Evolutionary conservation across 2,888 invertebrate species (phyloP).

Genomic region (Thereva unica): DNA sequence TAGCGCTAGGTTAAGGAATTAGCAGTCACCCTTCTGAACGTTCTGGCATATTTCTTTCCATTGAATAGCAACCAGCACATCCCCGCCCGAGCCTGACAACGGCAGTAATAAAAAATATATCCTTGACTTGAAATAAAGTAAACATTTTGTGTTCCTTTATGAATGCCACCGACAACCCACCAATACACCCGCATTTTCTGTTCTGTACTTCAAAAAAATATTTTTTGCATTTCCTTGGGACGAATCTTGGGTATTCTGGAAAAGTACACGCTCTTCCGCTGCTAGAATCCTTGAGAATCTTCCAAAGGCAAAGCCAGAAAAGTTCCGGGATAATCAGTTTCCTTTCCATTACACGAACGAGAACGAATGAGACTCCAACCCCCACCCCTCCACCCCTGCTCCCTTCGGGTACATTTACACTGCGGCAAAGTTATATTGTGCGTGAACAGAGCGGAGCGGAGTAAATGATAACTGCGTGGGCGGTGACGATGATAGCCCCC

Average conservation of each 20-base stretch:
- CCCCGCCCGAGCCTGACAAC: constrained; percentile 20
- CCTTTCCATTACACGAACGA: constrained; percentile 6
- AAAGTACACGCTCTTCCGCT: neutral
- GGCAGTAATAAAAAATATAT: constrained; percentile 21
- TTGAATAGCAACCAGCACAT: neutral
- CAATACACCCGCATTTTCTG: neutral
- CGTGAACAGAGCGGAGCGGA: constrained; percentile 28
- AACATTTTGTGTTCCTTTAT: constrained; percentile 19
- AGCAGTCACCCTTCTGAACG: constrained; percentile 12
- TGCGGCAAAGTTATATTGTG: constrained; percentile 34
- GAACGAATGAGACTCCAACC: neutral
- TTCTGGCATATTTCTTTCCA: constrained; percentile 4
- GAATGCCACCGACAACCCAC: constrained; percentile 3
- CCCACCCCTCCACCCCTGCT: neutral
- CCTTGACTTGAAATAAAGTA: constrained; percentile 30
- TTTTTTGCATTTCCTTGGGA: neutral
- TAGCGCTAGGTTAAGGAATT: constrained; percentile 13
- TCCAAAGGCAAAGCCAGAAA: constrained; percentile 10
- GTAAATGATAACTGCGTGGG: constrained; percentile 36
- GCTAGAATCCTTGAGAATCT: constrained; percentile 20
- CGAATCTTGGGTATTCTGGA: constrained; percentile 16
- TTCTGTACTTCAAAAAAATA: no score
- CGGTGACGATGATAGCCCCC: constrained; percentile 32
- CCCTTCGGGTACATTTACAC: constrained; percentile 12
- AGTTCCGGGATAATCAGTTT: constrained; percentile 31